Percentiles rank a stretch among this genome's conserved stretches.
Conservation (phyloP, 2,888 invertebrate species). For the Yponomeuta evonymella region DNA sequence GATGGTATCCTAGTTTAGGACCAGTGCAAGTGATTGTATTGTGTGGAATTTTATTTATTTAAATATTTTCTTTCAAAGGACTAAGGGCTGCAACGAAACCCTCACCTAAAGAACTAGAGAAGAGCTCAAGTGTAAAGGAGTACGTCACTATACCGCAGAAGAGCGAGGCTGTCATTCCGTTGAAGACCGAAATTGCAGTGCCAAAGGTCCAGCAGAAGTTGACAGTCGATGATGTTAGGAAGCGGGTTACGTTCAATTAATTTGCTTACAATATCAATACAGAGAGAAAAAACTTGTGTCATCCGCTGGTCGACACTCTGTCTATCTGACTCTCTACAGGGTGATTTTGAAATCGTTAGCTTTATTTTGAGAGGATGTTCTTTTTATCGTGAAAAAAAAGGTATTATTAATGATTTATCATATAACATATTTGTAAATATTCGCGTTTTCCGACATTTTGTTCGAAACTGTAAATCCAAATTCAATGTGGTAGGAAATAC, state of each 20-base stretch:
- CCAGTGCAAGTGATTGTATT: neutral
- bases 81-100: neutral
- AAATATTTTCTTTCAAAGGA: neutral
- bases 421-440: too few species aligned
- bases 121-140: neutral
- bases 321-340: too few species aligned
- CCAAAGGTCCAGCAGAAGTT: slow-evolving; percentile 19
- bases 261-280: neutral
- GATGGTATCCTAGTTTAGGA: neutral
- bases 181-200: neutral
- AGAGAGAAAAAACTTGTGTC: too few species aligned
- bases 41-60: neutral
- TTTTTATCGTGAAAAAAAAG: too few species aligned
- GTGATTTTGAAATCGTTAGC: too few species aligned
- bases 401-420: too few species aligned
- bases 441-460: too few species aligned
- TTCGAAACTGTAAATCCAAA: too few species aligned
- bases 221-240: slow-evolving; percentile 50
- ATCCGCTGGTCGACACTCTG: too few species aligned
- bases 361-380: too few species aligned
- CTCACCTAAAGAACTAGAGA: neutral
- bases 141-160: neutral
- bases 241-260: slow-evolving; percentile 63
- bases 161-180: neutral
- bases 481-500: too few species aligned